phyloP scores from a whole-genome alignment of 2,888 invertebrate species.

The Scaptomyza flava region DNA sequence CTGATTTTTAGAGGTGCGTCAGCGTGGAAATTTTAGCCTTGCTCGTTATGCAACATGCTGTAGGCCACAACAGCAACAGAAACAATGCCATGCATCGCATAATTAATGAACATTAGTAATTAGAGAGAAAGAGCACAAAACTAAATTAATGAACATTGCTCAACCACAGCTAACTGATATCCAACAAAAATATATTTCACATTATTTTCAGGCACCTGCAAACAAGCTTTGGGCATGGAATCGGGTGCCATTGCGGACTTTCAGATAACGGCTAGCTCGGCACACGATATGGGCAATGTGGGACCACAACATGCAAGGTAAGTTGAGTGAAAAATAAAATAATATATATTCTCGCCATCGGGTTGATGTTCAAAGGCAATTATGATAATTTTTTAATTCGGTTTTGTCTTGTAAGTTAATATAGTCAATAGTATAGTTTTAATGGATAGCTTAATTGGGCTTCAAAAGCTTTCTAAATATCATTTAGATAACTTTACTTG shows the following conservation, averaged over 20 bases:
- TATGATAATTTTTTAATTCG: too few species aligned
- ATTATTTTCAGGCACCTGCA: slow-evolving; percentile 87
- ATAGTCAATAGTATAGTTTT: too few species aligned
- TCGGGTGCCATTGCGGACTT: slow-evolving; percentile 90
- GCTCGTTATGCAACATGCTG: slow-evolving; percentile 53
- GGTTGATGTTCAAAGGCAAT: too few species aligned
- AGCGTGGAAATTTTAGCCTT: slow-evolving; percentile 39
- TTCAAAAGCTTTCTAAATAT: too few species aligned
- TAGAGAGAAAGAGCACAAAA: slow-evolving; percentile 1
- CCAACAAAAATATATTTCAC: slow-evolving; percentile 8
- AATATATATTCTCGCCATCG: neutral
- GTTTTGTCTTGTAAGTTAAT: too few species aligned
- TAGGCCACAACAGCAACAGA: slow-evolving; percentile 30
- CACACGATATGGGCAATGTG: slow-evolving; percentile 91
- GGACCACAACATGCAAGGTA: slow-evolving; percentile 93
- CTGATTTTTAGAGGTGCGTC: slow-evolving; percentile 39
- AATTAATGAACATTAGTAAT: slow-evolving; percentile 52
- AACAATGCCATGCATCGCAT: slow-evolving; percentile 31
- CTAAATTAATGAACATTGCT: slow-evolving; percentile 36
- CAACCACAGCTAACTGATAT: slow-evolving; percentile 32
- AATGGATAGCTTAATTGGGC: too few species aligned
- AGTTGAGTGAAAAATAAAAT: slow-evolving; percentile 62
- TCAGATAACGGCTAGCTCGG: slow-evolving; percentile 92
- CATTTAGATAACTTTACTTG: too few species aligned
- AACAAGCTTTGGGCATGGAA: slow-evolving; percentile 91